These are phyloP conservation scores for Stegodyphus dumicola DNA, from an alignment of 1,140 invertebrate species.

Conservation along the genomic window DNA sequence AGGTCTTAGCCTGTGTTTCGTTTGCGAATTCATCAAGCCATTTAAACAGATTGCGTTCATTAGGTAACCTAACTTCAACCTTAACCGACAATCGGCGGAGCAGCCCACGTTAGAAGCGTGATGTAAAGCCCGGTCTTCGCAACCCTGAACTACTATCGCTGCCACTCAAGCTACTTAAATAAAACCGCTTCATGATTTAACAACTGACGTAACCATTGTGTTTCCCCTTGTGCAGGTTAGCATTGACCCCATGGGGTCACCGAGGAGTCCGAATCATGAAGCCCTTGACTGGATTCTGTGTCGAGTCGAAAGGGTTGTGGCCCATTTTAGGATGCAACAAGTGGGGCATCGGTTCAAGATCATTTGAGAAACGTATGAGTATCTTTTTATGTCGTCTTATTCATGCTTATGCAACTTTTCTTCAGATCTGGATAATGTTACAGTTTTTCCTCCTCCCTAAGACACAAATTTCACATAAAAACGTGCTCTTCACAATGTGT, in stretches of 20 bases:
- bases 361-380: background rate
- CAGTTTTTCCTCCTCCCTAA: no score
- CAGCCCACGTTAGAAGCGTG: background rate
- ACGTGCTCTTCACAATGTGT: no score
- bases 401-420: no score
- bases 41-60: conserved; percentile 11
- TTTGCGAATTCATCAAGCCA: background rate
- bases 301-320: background rate
- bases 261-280: background rate
- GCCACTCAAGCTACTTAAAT: background rate
- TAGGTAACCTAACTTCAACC: conserved; percentile 23
- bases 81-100: background rate
- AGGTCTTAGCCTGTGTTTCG: background rate
- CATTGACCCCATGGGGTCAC: conserved; percentile 16
- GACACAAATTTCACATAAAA: no score
- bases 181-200: conserved; percentile 30
- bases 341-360: conserved; percentile 31
- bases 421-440: no score
- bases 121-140: conserved; percentile 10
- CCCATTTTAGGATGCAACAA: background rate
- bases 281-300: conserved; percentile 25
- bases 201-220: conserved; percentile 18
- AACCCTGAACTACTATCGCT: conserved; percentile 14
- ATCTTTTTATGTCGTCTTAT: no score
- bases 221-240: conserved; percentile 7